Evolutionary conservation across 2,113 vertebrate genomes (phyloP).

Genomic region (Sceloporus undulatus): DNA sequence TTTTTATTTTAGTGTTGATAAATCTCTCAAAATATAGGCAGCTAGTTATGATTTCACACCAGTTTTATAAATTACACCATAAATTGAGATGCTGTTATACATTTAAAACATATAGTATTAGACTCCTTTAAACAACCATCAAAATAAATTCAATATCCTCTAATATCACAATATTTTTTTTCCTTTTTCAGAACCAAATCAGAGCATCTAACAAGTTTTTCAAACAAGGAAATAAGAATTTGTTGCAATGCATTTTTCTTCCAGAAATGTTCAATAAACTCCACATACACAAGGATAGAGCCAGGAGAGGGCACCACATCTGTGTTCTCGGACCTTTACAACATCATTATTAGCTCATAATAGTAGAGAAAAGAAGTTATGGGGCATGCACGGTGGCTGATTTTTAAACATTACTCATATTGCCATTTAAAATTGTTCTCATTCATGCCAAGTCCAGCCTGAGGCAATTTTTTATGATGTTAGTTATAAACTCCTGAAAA

Average conservation of each 20-base stretch:
- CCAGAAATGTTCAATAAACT: not conserved
- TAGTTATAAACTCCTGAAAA: conserved; percentile 32
- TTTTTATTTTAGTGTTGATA: no score
- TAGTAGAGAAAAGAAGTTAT: conserved; percentile 13
- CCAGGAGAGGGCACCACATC: conserved; percentile 33
- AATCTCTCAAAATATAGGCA: no score
- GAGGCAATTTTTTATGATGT: conserved; percentile 22
- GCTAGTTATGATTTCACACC: no score
- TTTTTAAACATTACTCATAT: conserved; percentile 23
- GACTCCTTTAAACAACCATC: not conserved
- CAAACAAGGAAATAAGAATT: not conserved
- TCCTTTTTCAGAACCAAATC: not conserved
- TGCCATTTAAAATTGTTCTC: conserved; percentile 31
- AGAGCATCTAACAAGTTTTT: not conserved
- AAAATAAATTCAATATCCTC: not conserved
- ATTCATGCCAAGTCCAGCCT: conserved; percentile 23
- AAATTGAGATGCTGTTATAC: not conserved
- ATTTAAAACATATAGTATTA: conserved; percentile 3
- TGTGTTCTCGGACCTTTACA: conserved; percentile 32
- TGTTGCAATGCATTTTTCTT: not conserved
- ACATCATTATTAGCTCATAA: conserved; percentile 22
- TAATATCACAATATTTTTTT: not conserved
- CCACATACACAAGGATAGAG: not conserved
- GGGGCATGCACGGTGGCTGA: conserved; percentile 7
- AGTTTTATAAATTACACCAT: not conserved